phyloP scores from a whole-genome alignment of 2,797 vertebrate genomes.

The Eleutherodactylus coqui region DNA sequence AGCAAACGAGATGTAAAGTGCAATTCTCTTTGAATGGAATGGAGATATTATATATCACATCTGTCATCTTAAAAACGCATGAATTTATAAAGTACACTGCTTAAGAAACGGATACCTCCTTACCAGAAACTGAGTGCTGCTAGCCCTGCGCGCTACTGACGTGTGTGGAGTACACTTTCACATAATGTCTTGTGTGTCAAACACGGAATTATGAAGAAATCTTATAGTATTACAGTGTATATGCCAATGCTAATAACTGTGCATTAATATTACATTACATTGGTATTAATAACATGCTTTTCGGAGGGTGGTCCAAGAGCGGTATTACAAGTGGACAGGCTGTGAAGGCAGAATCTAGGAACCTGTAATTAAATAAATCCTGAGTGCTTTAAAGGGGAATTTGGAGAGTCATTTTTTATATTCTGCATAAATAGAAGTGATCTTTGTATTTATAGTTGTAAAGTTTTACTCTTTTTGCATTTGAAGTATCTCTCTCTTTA shows the following conservation, averaged over 20 bases:
- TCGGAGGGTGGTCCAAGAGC: constrained; percentile 25
- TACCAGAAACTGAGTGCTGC: constrained; percentile 24
- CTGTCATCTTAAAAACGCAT: constrained; percentile 31
- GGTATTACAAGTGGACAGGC: constrained; percentile 27
- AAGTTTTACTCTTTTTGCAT: neutral
- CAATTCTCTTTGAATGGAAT: constrained; percentile 40
- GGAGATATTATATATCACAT: constrained; percentile 42
- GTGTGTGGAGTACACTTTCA: constrained; percentile 16
- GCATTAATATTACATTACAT: constrained; percentile 56
- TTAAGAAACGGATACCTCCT: neutral
- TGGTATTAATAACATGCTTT: constrained; percentile 37
- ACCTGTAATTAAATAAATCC: constrained; percentile 48
- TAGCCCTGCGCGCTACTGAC: constrained; percentile 29
- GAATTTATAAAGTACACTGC: constrained; percentile 28
- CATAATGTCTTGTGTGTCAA: constrained; percentile 46
- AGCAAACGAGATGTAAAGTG: constrained; percentile 31
- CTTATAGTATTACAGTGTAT: constrained; percentile 31
- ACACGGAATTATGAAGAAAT: constrained; percentile 39
- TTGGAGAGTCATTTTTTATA: constrained; percentile 25
- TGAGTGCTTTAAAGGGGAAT: constrained; percentile 11
- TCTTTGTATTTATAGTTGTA: neutral
- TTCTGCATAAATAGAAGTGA: constrained; percentile 19
- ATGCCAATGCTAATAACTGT: constrained; percentile 47
- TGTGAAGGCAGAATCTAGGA: constrained; percentile 25
- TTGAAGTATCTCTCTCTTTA: neutral